Evolutionary conservation across 1,140 invertebrate genomes (phyloP), one percentile per base, ranked within the genome.

Genomic region (Physella acuta): DNA sequence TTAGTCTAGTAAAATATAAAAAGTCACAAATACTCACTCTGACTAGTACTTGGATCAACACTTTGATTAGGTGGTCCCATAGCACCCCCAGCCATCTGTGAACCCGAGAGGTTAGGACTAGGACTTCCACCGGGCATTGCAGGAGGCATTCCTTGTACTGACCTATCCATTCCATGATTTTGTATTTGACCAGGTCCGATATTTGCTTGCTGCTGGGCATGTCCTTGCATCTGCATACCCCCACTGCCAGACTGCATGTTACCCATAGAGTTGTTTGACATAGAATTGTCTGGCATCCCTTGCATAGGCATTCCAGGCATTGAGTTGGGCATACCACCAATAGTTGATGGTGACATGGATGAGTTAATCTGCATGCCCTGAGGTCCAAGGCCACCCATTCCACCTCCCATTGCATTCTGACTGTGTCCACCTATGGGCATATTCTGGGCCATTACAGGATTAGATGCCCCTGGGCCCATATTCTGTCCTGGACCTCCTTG

Each of bases 241-340:
- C 52, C 49, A 28, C 49, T 24, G 1, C 59, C 44, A 3, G 70
- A 58, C 24, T 72, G 64, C 68, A 74, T 73, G n/a, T 71, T 66
- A 60, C 71, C 72, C 34, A 62, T 65, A 16, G 73, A 70, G 31
- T 70, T 44, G 44, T 30, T 49, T 33, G 26, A 33, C 58, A 64
- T 65, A 37, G 55, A 64, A 49, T 61, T 53, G 26, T 64, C 70
- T 58, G 71, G 64, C 70, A 77, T 75, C 26, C 74, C 73, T 26
- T 60, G 49, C 66, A 68, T 92, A 89, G 58, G 58, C 31, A 60
- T 60, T 8, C 33, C 33, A 14, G 5, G 5, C 4, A 31, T 17
- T 16, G 33, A 30, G 28, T 68, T 68, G 16, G 24, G 17, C 56
- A 68, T 68, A 1, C 53, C 66, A 16, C 66, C 66, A 26, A 58